phyloP scores from a whole-genome alignment of 1,140 invertebrate genomes.

The Drosophila repleta region DNA sequence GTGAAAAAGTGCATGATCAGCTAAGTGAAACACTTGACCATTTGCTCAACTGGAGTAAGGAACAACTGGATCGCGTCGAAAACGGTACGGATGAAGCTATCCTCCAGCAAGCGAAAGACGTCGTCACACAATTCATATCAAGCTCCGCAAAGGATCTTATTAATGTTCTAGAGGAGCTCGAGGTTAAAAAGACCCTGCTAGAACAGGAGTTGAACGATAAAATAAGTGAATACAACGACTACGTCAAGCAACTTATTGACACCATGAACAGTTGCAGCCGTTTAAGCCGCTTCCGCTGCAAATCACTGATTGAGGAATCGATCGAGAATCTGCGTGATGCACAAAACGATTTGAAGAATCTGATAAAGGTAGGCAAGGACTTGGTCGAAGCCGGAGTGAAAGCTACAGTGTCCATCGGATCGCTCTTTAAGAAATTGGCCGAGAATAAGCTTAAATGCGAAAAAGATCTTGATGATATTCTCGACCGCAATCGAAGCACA shows the following conservation, averaged over 20 bases:
- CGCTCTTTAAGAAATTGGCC: neutral
- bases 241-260: slow-evolving; percentile 3
- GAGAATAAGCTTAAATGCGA: neutral
- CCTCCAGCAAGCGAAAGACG: slow-evolving; percentile 10
- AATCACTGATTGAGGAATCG: neutral
- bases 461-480: neutral
- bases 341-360: neutral
- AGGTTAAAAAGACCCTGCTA: slow-evolving; percentile 1
- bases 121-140: slow-evolving; percentile 23
- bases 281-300: neutral
- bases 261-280: slow-evolving; percentile 15
- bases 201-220: slow-evolving; percentile 23
- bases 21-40: neutral
- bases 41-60: slow-evolving; percentile 33
- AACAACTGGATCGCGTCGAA: slow-evolving; percentile 43
- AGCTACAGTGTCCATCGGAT: neutral
- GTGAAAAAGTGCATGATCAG: neutral
- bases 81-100: slow-evolving; percentile 15
- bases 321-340: neutral
- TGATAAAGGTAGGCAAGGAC: neutral
- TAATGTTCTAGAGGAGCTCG: slow-evolving; percentile 27
- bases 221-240: slow-evolving; percentile 9
- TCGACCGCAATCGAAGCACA: neutral
- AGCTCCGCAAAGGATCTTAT: slow-evolving; percentile 1
- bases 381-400: neutral